Percentiles rank a stretch among this genome's conserved stretches.
phyloP scores from a whole-genome alignment of 2,113 vertebrate species.

The Dromiciops gliroides region DNA sequence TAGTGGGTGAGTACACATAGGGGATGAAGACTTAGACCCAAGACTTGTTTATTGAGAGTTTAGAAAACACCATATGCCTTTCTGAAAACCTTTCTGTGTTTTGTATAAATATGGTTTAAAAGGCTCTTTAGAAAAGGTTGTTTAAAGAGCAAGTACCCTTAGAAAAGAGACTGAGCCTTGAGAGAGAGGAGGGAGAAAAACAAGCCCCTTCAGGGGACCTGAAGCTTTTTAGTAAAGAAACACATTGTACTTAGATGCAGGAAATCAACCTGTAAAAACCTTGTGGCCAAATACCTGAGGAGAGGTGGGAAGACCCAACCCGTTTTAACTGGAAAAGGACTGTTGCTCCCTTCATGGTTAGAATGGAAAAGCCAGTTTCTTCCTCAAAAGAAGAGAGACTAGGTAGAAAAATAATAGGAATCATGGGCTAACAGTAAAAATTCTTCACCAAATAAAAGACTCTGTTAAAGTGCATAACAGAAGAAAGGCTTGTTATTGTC shows the following conservation, averaged over 20 bases:
- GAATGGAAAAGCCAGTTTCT: conserved; percentile 2
- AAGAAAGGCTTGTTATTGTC: neutral
- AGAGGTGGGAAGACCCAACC: neutral
- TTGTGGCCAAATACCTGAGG: neutral
- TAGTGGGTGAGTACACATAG: neutral
- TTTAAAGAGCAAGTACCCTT: neutral
- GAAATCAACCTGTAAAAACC: conserved; percentile 30
- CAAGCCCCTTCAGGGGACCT: neutral
- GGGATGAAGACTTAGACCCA: too few species aligned
- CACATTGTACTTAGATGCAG: neutral
- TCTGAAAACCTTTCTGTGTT: neutral
- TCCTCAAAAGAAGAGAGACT: neutral
- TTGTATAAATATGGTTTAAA: neutral
- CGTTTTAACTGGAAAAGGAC: neutral
- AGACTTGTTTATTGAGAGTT: neutral
- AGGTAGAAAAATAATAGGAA: neutral
- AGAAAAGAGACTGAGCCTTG: conserved; percentile 20
- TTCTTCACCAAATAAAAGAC: neutral
- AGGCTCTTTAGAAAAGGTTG: neutral
- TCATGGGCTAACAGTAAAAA: neutral
- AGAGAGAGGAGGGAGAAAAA: conserved; percentile 7
- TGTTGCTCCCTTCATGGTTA: neutral
- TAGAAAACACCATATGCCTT: neutral
- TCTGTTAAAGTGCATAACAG: neutral
- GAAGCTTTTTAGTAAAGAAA: conserved; percentile 5